Percentiles rank a stretch among this genome's conserved stretches.
Evolutionary conservation across 1,140 invertebrate genomes (phyloP).

Genomic region (Pogonomyrmex californicus): DNA sequence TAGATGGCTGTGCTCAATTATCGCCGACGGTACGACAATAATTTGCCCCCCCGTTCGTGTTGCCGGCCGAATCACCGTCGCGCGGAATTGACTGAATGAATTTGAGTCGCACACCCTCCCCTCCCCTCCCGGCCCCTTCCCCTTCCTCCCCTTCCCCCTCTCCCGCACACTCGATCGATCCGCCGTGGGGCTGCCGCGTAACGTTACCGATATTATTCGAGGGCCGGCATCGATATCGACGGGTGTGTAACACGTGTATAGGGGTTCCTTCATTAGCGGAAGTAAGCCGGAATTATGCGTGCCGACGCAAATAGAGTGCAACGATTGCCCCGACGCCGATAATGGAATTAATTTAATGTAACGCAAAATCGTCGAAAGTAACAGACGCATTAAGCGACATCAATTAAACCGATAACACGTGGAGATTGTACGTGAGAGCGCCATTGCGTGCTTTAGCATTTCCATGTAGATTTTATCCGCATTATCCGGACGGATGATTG

Average conservation of each 20-base stretch:
- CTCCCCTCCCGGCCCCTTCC: too few relatives aligned
- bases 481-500: slow-evolving; percentile 32
- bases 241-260: background rate
- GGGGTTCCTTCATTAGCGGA: slow-evolving; percentile 64
- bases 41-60: slow-evolving; percentile 71
- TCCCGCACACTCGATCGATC: slow-evolving; percentile 60
- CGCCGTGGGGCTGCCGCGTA: background rate
- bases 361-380: slow-evolving; percentile 51
- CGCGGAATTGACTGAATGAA: slow-evolving; percentile 72
- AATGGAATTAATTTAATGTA: slow-evolving; percentile 53
- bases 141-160: too few relatives aligned
- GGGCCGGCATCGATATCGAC: slow-evolving; percentile 47
- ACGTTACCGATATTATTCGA: slow-evolving; percentile 59
- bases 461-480: slow-evolving; percentile 52
- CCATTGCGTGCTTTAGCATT: slow-evolving; percentile 24
- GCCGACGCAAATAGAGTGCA: slow-evolving; percentile 11
- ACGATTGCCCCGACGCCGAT: background rate
- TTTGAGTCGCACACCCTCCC: slow-evolving; percentile 39
- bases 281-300: slow-evolving; percentile 68
- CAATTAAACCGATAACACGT: slow-evolving; percentile 48
- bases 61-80: slow-evolving; percentile 41
- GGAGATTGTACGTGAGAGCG: slow-evolving; percentile 23
- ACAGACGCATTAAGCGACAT: slow-evolving; percentile 50
- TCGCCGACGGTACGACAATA: slow-evolving; percentile 75
- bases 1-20: slow-evolving; percentile 77